phyloP scores from a whole-genome alignment of 2,797 vertebrate genomes.

The Limnodromus scolopaceus region DNA sequence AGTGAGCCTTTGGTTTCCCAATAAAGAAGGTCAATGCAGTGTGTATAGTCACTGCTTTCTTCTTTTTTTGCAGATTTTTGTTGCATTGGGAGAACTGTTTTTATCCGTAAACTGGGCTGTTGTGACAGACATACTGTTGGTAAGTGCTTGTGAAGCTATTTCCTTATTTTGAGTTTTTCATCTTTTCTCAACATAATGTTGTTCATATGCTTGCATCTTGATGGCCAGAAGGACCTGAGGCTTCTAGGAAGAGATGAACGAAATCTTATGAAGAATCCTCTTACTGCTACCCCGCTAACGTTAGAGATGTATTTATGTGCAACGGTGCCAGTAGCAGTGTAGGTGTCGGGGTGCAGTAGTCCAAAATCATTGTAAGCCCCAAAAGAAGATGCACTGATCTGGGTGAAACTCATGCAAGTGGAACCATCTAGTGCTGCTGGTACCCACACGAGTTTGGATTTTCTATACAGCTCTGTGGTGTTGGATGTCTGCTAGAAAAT shows the following conservation, averaged over 20 bases:
- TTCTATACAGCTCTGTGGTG: not conserved
- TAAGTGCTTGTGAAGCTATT: conserved; percentile 68
- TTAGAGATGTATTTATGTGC: not conserved
- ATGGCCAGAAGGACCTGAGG: not conserved
- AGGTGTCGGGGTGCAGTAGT: not conserved
- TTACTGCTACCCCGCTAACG: not conserved
- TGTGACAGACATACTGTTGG: conserved; percentile 91
- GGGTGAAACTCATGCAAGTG: not conserved
- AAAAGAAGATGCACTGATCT: not conserved
- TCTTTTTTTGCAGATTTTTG: conserved; percentile 82
- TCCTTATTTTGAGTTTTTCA: not conserved
- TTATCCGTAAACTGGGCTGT: conserved; percentile 92
- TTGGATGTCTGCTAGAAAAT: not conserved
- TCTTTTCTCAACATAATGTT: not conserved
- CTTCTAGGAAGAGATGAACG: not conserved
- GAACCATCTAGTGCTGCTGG: not conserved
- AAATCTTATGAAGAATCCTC: not conserved
- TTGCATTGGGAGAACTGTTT: conserved; percentile 85
- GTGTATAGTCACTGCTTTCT: not conserved
- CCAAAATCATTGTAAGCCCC: not conserved
- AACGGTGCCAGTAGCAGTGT: not conserved
- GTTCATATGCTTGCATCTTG: not conserved
- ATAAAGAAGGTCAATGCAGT: not conserved
- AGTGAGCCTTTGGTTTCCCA: not conserved
- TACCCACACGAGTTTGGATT: not conserved